Evolutionary conservation across 1,140 invertebrate species (phyloP), one percentile per base, ranked within the genome.

Genomic region (Vollenhovia emeryi): DNA sequence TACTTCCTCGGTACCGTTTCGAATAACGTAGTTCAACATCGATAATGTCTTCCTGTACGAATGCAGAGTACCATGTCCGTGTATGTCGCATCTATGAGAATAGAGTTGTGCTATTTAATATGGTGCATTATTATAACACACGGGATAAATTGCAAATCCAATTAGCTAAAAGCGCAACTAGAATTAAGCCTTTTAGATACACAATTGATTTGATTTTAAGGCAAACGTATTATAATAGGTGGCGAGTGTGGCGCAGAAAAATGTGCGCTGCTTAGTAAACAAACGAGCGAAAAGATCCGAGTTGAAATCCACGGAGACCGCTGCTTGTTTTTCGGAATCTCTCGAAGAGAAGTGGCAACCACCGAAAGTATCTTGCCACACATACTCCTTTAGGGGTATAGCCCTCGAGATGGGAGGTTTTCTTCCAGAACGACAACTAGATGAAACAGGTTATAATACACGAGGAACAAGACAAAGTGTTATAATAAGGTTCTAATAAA

Each of bases 1-100:
- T 87, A 90, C 68, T 88, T 88, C n/a, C 27, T 52, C 27, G 30
- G 24, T 21, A 4, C 48, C 69, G 62, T 48, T 24, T 36, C 57
- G 82, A 66, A 79, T 80, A 85, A 75, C 48, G 75, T 75, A 76
- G 52, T 73, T 36, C 71, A 36, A 68, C 80, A 76, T 85, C 87
- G 87, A 89, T 90, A 89, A 89, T 76, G 68, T 76, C 86, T 57
- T 75, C 40, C 66, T 52, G 50, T 33, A 45, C 62, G 83, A 71
- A 62, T 30, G 27, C 43, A 30, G 45, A 68, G 36, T 27, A 36
- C 33, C 55, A 75, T 40, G 55, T 55, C 57, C 71, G 48, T 52
- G 52, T 52, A 11, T 13, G 43, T 18, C 64, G 33, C 30, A 62
- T 50, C 57, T 66, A 50, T 18, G 55, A 71, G 66, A 88, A 88